phyloP scores from a whole-genome alignment of 2,797 vertebrate species.

The Pantherophis vulpinus region DNA sequence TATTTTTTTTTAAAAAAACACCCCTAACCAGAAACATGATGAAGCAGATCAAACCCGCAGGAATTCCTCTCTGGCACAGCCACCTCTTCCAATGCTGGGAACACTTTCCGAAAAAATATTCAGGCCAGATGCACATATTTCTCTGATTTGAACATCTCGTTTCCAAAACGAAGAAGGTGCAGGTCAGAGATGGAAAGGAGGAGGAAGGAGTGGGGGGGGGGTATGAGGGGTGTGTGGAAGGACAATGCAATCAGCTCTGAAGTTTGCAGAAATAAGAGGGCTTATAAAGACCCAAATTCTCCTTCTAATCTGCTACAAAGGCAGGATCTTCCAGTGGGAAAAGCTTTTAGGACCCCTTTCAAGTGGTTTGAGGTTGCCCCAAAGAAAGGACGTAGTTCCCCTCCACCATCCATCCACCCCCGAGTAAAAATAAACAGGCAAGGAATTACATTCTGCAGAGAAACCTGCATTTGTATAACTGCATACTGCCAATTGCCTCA shows the following conservation, averaged over 20 bases:
- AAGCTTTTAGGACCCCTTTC: slow-evolving; percentile 48
- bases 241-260: slow-evolving; percentile 51
- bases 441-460: neutral
- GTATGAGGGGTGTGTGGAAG: neutral
- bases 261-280: slow-evolving; percentile 43
- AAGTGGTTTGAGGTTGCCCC: slow-evolving; percentile 44
- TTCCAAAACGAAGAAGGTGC: slow-evolving; percentile 5
- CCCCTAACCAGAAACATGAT: slow-evolving; percentile 76
- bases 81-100: slow-evolving; percentile 76
- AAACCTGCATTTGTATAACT: neutral
- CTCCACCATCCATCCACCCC: neutral
- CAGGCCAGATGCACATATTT: slow-evolving; percentile 85
- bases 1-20: slow-evolving; percentile 71
- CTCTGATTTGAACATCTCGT: slow-evolving; percentile 53
- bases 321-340: slow-evolving; percentile 53
- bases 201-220: fast-evolving
- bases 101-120: slow-evolving; percentile 80
- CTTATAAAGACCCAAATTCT: slow-evolving; percentile 53
- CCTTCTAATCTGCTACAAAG: slow-evolving; percentile 56
- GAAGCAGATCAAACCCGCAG: slow-evolving; percentile 87
- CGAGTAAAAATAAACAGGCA: neutral
- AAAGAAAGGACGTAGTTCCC: slow-evolving; percentile 1
- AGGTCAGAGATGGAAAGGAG: neutral
- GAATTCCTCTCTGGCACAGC: slow-evolving; percentile 86
- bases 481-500: neutral